These are phyloP conservation scores for Platyscapa corneri DNA, from an alignment of 1,140 invertebrate genomes.

Conservation along the genomic window DNA sequence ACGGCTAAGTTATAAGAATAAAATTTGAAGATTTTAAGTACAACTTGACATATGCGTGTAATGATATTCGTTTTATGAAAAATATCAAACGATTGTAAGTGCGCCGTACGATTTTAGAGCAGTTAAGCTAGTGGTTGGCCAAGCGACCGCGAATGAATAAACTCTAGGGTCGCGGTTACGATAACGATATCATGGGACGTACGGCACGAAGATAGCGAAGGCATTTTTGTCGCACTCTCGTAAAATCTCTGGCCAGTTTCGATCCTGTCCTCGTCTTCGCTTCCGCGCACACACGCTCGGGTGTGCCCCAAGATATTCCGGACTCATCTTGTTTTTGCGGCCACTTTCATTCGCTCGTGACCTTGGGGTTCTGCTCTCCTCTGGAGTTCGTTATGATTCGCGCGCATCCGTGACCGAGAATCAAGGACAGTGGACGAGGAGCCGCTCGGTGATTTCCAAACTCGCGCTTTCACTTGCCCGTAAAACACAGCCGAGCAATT, in stretches of 20 bases:
- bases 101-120: background rate
- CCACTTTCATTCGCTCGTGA: background rate
- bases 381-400: background rate
- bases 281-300: too few relatives aligned
- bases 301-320: background rate
- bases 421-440: background rate
- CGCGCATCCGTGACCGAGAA: background rate
- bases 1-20: too few relatives aligned
- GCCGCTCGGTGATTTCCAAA: background rate
- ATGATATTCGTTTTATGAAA: too few relatives aligned
- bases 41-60: too few relatives aligned
- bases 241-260: background rate
- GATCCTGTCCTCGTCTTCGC: background rate
- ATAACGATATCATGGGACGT: background rate
- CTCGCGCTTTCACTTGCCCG: background rate
- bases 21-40: too few relatives aligned
- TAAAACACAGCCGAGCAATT: background rate
- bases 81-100: too few relatives aligned
- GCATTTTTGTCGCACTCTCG: background rate
- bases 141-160: slow-evolving; percentile 15
- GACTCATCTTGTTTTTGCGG: background rate
- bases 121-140: background rate
- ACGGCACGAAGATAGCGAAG: background rate
- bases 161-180: background rate
- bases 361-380: background rate